Evolutionary conservation across 2,797 vertebrate genomes (phyloP).

Genomic region (Aulostomus chinensis): DNA sequence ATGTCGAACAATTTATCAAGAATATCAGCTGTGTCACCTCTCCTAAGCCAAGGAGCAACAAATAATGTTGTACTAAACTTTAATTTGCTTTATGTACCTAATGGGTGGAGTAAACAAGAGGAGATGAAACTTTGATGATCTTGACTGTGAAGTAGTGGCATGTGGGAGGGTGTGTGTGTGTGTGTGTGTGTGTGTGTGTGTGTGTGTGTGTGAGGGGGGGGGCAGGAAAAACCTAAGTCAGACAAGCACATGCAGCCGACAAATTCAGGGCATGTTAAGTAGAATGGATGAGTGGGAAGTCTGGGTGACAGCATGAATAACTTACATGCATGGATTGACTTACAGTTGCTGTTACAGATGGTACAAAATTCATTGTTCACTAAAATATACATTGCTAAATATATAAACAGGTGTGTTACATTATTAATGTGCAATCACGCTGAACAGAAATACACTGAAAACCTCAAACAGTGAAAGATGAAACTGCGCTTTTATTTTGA

Average conservation of each 20-base stretch:
- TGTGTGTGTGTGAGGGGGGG: too few species aligned
- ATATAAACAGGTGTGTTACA: constrained; percentile 14
- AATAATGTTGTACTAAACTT: not conserved
- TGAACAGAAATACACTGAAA: too few species aligned
- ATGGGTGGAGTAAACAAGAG: constrained; percentile 23
- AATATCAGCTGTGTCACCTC: not conserved
- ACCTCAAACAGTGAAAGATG: too few species aligned
- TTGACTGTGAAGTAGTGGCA: constrained; percentile 17
- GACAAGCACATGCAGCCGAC: constrained; percentile 34
- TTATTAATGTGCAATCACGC: constrained; percentile 19
- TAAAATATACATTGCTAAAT: constrained; percentile 41
- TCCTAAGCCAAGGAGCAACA: not conserved
- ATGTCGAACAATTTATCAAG: not conserved
- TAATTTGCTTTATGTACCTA: not conserved
- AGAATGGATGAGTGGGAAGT: constrained; percentile 60
- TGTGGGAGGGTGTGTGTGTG: not conserved
- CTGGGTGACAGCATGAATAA: constrained; percentile 65
- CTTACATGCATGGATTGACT: constrained; percentile 69
- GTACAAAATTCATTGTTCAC: constrained; percentile 38
- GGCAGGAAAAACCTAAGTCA: constrained; percentile 26
- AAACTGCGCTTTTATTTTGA: too few species aligned
- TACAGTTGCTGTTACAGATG: constrained; percentile 60
- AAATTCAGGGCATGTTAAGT: constrained; percentile 45
- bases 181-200: too few species aligned
- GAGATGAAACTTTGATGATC: constrained; percentile 42